Percentiles rank a stretch among this genome's conserved stretches.
phyloP scores from a whole-genome alignment of 2,797 vertebrate species.

The Gastrophryne carolinensis region DNA sequence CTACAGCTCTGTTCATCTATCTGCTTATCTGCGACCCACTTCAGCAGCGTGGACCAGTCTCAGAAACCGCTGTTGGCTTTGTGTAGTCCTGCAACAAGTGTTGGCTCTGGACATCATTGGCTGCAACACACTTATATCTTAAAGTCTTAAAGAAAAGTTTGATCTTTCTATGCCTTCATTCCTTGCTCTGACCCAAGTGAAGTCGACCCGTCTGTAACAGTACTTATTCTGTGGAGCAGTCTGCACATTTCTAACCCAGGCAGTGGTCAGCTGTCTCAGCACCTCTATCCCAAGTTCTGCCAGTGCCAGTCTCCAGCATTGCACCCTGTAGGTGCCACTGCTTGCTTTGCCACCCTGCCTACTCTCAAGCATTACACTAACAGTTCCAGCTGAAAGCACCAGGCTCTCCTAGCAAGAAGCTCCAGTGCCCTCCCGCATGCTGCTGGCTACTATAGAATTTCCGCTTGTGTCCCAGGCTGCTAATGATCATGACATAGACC shows the following conservation, averaged over 20 bases:
- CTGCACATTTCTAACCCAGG: too few relatives aligned
- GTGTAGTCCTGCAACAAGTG: too few relatives aligned
- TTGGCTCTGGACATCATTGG: too few relatives aligned
- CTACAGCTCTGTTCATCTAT: too few relatives aligned
- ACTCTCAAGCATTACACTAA: too few relatives aligned
- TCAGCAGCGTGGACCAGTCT: neutral
- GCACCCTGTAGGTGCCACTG: too few relatives aligned
- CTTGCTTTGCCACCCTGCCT: too few relatives aligned
- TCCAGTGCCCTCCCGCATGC: neutral
- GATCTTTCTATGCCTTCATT: too few relatives aligned
- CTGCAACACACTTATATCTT: too few relatives aligned
- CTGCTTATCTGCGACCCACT: neutral
- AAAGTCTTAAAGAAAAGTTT: too few relatives aligned
- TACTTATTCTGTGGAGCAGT: neutral
- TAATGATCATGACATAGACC: constrained; percentile 6
- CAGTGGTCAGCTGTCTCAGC: neutral
- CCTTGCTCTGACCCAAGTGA: neutral
- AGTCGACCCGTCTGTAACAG: neutral
- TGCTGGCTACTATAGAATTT: neutral
- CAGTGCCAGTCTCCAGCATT: neutral
- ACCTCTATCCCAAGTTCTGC: neutral
- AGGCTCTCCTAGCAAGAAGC: neutral
- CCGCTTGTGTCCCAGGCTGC: neutral
- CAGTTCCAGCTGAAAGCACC: neutral
- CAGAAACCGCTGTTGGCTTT: too few relatives aligned